These are phyloP conservation scores for Leptestheria dahalacensis DNA, from an alignment of 1,140 invertebrate genomes.

Conservation along the genomic window DNA sequence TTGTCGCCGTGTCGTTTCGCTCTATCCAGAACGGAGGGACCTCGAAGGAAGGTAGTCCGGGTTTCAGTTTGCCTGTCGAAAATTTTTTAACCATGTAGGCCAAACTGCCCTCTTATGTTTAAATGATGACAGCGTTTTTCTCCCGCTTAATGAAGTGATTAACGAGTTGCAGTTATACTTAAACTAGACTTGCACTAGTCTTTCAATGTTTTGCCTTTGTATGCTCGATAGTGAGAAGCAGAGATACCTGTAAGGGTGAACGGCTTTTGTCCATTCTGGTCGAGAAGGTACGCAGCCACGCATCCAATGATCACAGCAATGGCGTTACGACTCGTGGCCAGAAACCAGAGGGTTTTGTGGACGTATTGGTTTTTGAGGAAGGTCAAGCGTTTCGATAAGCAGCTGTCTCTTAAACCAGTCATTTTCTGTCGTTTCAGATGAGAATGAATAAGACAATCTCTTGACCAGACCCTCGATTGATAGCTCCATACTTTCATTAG, in stretches of 20 bases:
- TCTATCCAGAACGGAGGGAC: conserved; percentile 11
- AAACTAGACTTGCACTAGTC: background rate
- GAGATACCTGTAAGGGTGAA: conserved; percentile 47
- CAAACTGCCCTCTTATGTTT: too few species aligned
- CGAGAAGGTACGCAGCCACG: conserved; percentile 29
- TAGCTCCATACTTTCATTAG: conserved; percentile 43
- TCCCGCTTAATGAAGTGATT: too few species aligned
- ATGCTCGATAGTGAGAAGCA: background rate
- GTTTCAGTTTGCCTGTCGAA: conserved; percentile 14
- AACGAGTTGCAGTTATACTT: background rate
- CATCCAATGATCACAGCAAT: conserved; percentile 24
- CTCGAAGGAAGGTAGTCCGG: conserved; percentile 13
- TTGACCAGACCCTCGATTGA: too few species aligned
- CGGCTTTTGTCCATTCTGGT: conserved; percentile 37
- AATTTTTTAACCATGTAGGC: too few species aligned
- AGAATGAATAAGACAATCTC: conserved; percentile 18
- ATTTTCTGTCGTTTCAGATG: conserved; percentile 15
- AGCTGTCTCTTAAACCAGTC: conserved; percentile 15
- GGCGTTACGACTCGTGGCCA: conserved; percentile 26
- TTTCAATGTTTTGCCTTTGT: too few species aligned
- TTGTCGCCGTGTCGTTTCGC: conserved; percentile 34
- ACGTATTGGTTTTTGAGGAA: conserved; percentile 15
- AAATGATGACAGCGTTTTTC: too few species aligned
- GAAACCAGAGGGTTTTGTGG: conserved; percentile 18
- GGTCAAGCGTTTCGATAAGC: conserved; percentile 15